Evolutionary conservation across 2,888 invertebrate genomes (phyloP).

Genomic region (Lithophane socia): DNA sequence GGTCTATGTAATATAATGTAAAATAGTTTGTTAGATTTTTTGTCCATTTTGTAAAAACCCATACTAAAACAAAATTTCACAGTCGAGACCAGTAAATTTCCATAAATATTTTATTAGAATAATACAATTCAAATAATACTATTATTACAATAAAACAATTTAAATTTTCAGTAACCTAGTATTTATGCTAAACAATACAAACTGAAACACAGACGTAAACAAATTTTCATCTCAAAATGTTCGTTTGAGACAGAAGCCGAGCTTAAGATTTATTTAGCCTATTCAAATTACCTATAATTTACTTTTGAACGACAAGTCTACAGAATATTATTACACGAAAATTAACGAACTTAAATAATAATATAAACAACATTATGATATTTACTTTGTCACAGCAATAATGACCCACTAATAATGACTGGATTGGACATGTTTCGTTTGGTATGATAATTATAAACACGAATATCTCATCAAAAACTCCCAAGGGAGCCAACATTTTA

Average conservation of each 20-base stretch:
- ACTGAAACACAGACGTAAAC: constrained; percentile 28
- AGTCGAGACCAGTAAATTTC: background rate
- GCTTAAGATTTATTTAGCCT: constrained; percentile 55
- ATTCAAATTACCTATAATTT: constrained; percentile 40
- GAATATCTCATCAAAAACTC: background rate
- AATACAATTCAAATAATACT: background rate
- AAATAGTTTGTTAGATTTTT: background rate
- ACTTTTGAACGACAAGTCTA: constrained; percentile 35
- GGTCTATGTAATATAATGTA: too few relatives aligned
- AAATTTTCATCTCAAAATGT: constrained; percentile 49
- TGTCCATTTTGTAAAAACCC: background rate
- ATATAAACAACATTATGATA: background rate
- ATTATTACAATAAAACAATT: constrained; percentile 1
- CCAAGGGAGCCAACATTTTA: background rate
- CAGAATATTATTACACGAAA: background rate
- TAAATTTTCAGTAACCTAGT: constrained; percentile 26
- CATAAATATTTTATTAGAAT: constrained; percentile 14
- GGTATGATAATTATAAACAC: background rate
- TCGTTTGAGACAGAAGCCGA: constrained; percentile 33
- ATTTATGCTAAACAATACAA: constrained; percentile 6
- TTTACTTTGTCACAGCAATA: background rate
- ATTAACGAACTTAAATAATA: background rate
- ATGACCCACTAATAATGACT: background rate
- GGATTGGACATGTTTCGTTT: background rate
- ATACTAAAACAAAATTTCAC: background rate